Evolutionary conservation across 2,888 invertebrate genomes (phyloP), one percentile per base, ranked within the genome.

Genomic region (Pandemis heparana): DNA sequence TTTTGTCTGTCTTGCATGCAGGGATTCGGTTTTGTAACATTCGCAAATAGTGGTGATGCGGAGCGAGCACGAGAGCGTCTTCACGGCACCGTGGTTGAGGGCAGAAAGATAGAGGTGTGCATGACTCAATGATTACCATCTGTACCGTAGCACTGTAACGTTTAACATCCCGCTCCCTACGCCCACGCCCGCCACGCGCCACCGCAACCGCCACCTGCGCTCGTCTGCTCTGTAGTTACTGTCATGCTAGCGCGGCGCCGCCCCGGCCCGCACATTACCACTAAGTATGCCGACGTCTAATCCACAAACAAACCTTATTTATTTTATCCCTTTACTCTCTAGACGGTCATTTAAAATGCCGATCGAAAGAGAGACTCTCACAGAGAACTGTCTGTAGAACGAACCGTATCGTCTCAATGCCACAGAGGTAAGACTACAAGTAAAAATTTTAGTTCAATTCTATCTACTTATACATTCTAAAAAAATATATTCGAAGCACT

Each of bases 11-110:
- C 97, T 96, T 97, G 97, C 98, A 98, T 98, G 97, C 98, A 99
- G 99, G 99, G 99, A 97, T 99, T 99, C 97, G 99, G 99, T 97
- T 99, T 99, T 98, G 99, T 99, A 97, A 99, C 99, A 97, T 99
- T 99, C 98, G 99, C 99, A 97, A 99, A 98, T 97, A 98, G 98
- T 97, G 98, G 97, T 96, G 99, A 99, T 97, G 99, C 99, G 96
- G 99, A 99, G 97, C 98, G 98, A 97, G 99, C 99, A 97, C 98
- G 99, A 97, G 99, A 99, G 97, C 98, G 99, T 97, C 98, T 99
- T 96, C 99, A 99, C 97, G 99, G 99, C 97, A 99, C 99, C 96
- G 98, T 99, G 97, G 99, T 99, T 97, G 99, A 99, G 98, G 99
- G 99, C 97, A 97, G 99, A 97, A 99, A 99, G 97, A 99, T 99